A percentile compares a stretch with the other conserved stretches of the same genome.
These are phyloP conservation scores for Antheraea assamensis DNA, from an alignment of 2,888 invertebrate species.

Conservation along the genomic window DNA sequence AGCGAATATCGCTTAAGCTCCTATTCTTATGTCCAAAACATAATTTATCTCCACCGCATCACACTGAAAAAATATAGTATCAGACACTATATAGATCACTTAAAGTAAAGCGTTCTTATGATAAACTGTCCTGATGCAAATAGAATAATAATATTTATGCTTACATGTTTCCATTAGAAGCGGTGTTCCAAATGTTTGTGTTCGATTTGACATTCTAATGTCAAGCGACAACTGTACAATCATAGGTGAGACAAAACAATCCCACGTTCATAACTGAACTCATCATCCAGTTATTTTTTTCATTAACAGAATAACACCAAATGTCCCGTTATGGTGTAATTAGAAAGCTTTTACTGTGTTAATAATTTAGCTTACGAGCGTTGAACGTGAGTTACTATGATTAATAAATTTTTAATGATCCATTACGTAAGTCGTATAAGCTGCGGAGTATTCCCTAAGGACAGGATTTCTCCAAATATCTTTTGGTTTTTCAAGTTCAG, in stretches of 20 bases:
- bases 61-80: too few species aligned
- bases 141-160: not conserved
- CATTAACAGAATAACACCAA: not conserved
- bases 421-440: not conserved
- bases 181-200: not conserved
- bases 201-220: not conserved
- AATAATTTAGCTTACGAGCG: not conserved
- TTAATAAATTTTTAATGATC: not conserved
- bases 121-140: too few species aligned
- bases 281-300: not conserved
- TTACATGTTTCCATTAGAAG: not conserved
- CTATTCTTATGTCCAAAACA: too few species aligned
- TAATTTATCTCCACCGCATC: too few species aligned
- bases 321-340: not conserved
- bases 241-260: constrained; percentile 4
- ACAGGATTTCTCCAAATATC: too few species aligned
- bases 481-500: too few species aligned
- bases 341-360: not conserved
- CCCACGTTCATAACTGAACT: not conserved
- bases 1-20: too few species aligned
- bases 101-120: too few species aligned
- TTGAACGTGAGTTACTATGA: not conserved
- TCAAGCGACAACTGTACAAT: not conserved
- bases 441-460: too few species aligned
- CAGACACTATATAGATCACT: too few species aligned